phyloP scores from a whole-genome alignment of 2,113 vertebrate genomes.

The Rhinoderma darwinii region DNA sequence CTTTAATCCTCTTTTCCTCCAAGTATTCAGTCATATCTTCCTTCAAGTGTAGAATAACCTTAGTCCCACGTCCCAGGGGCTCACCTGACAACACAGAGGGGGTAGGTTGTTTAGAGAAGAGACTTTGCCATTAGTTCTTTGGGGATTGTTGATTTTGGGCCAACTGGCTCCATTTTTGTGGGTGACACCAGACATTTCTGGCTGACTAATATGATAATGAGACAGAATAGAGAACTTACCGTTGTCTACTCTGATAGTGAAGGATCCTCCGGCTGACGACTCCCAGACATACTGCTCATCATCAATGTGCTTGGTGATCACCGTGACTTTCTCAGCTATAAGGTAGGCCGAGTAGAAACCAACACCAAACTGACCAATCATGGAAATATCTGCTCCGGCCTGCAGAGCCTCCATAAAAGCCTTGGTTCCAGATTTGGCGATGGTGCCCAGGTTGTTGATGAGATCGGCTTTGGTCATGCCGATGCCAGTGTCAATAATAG shows the following conservation, averaged over 20 bases:
- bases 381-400: conserved; percentile 83
- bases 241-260: conserved; percentile 78
- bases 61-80: conserved; percentile 80
- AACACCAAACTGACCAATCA: conserved; percentile 84
- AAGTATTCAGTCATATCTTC: conserved; percentile 83
- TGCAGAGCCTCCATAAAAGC: conserved; percentile 85
- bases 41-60: conserved; percentile 82
- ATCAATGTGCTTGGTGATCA: conserved; percentile 83
- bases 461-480: conserved; percentile 87
- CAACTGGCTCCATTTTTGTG: background rate
- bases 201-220: background rate
- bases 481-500: conserved; percentile 80
- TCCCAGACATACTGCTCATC: conserved; percentile 86
- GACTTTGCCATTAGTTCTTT: background rate
- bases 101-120: background rate
- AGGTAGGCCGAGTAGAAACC: conserved; percentile 83
- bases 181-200: too few species aligned
- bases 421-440: conserved; percentile 84
- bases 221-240: conserved; percentile 66
- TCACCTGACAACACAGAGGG: conserved; percentile 67
- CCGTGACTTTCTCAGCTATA: conserved; percentile 81
- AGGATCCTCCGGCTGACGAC: conserved; percentile 82
- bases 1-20: conserved; percentile 80
- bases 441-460: conserved; percentile 83
- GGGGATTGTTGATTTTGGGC: background rate